Evolutionary conservation across 2,113 vertebrate genomes (phyloP).

Genomic region (Gavialis gangeticus): DNA sequence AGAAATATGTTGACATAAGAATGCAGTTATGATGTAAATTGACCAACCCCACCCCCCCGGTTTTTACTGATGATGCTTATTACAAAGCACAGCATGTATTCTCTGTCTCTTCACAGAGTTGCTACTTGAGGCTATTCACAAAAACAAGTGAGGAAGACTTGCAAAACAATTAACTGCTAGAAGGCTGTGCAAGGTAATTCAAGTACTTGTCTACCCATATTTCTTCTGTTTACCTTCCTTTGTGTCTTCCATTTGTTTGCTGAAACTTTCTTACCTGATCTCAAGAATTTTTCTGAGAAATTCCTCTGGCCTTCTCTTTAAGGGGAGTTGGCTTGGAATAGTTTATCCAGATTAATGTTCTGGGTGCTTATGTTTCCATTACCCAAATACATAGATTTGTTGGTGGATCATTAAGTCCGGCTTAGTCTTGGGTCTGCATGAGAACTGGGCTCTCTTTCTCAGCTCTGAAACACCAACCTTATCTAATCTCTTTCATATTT

Average conservation of each 20-base stretch:
- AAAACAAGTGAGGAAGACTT: background rate
- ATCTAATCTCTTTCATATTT: background rate
- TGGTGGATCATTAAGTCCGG: background rate
- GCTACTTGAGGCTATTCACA: background rate
- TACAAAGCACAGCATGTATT: fast-evolving
- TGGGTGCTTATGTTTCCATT: background rate
- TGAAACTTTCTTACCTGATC: background rate
- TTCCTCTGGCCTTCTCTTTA: background rate
- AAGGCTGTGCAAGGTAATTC: background rate
- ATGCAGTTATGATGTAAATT: constrained; percentile 31
- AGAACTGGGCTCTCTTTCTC: background rate
- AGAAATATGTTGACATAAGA: background rate
- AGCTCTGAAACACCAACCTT: background rate
- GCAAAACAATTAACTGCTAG: background rate
- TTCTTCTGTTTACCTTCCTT: background rate
- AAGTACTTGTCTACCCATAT: fast-evolving
- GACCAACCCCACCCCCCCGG: background rate
- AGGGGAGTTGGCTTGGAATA: too few relatives aligned
- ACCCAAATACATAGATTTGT: background rate
- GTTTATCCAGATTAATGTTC: too few relatives aligned
- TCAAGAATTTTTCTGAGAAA: background rate
- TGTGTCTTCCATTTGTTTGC: background rate
- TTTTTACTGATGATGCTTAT: background rate
- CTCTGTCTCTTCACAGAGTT: background rate
- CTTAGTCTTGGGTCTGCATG: background rate